Conservation (phyloP, 1,140 invertebrate genomes). For the Ceratina calcarata region DNA sequence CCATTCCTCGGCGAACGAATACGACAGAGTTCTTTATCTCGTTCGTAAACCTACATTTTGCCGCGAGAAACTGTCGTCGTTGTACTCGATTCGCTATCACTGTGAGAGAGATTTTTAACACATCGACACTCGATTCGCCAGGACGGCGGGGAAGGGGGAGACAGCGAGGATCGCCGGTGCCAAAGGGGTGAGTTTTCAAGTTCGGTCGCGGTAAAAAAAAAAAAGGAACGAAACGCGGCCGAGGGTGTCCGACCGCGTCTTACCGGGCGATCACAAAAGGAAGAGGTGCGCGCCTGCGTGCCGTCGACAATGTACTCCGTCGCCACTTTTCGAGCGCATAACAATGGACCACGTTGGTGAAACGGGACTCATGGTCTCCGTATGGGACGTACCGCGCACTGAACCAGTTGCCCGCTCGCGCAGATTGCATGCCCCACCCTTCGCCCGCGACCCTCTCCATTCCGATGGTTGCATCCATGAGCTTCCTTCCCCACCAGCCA, state of each 20-base stretch:
- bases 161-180: not conserved
- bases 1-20: constrained; percentile 16
- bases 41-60: constrained; percentile 24
- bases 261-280: constrained; percentile 49
- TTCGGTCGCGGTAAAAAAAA: too few species aligned
- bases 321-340: constrained; percentile 72
- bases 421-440: constrained; percentile 58
- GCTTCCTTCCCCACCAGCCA: constrained; percentile 19
- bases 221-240: constrained; percentile 25
- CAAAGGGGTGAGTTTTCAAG: constrained; percentile 1
- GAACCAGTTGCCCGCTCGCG: constrained; percentile 61
- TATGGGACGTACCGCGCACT: constrained; percentile 73
- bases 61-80: not conserved
- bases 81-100: constrained; percentile 21
- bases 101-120: not conserved
- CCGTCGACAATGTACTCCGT: constrained; percentile 70
- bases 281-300: constrained; percentile 67
- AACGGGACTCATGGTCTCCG: constrained; percentile 73
- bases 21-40: constrained; percentile 2
- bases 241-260: not conserved
- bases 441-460: constrained; percentile 7
- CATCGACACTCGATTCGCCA: too few species aligned
- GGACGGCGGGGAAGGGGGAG: not conserved
- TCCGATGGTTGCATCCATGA: not conserved
- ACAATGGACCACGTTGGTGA: constrained; percentile 72